A percentile compares a stretch with the other conserved stretches of the same genome.
phyloP scores from a whole-genome alignment of 2,113 vertebrate species.

The Clarias gariepinus region DNA sequence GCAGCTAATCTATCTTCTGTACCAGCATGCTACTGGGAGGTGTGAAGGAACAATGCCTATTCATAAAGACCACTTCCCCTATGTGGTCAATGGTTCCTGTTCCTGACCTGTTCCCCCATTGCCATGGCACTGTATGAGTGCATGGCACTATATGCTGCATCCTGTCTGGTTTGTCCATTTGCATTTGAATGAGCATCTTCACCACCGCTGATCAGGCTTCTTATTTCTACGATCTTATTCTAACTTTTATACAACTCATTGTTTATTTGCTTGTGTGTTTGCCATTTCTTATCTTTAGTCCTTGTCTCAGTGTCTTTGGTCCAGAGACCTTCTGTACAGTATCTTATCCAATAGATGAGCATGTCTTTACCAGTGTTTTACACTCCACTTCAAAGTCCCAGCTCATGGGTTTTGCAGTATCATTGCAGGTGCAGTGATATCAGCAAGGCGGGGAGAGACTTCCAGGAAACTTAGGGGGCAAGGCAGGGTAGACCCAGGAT shows the following conservation, averaged over 20 bases:
- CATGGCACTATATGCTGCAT: too few species aligned
- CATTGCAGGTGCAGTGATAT: neutral
- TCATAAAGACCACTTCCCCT: neutral
- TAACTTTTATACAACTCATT: neutral
- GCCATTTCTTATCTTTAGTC: neutral
- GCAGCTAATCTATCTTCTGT: neutral
- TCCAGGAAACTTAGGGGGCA: too few species aligned
- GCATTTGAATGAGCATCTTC: too few species aligned
- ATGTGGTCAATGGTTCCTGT: neutral
- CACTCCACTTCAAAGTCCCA: neutral
- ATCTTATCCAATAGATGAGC: neutral
- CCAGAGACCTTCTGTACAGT: neutral
- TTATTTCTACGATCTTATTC: neutral
- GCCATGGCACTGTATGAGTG: neutral
- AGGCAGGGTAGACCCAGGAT: too few species aligned
- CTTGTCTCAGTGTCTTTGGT: neutral
- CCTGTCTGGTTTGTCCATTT: neutral
- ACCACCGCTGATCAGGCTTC: neutral
- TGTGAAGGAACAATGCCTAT: neutral
- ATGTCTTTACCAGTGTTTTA: neutral
- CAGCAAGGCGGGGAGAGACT: too few species aligned
- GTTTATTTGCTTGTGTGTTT: neutral
- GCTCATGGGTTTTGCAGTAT: neutral
- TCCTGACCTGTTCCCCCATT: neutral
- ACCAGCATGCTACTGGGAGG: neutral